These are phyloP conservation scores for Phalacrocorax pelagicus DNA, from an alignment of 2,113 vertebrate species.

Conservation along the genomic window DNA sequence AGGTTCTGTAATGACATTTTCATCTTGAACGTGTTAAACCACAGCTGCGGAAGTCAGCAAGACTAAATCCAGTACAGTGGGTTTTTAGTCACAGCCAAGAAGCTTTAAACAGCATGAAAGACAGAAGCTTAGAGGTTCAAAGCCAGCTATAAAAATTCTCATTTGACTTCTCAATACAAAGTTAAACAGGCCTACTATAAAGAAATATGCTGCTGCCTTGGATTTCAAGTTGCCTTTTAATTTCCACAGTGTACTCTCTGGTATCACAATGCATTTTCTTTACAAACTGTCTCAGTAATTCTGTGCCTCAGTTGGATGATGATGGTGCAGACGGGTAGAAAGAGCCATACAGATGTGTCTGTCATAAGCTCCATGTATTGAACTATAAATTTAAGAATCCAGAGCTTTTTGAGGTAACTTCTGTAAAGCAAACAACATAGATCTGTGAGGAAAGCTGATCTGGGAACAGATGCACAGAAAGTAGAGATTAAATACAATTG, in stretches of 20 bases:
- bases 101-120: constrained; percentile 1
- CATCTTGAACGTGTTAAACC: background rate
- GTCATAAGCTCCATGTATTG: background rate
- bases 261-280: background rate
- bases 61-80: background rate
- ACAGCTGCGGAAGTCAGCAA: background rate
- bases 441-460: background rate
- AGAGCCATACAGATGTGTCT: background rate
- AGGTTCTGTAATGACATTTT: background rate
- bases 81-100: constrained; percentile 2
- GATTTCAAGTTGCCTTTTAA: background rate
- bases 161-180: background rate
- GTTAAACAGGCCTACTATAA: background rate
- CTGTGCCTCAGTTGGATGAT: background rate
- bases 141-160: constrained; percentile 18
- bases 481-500: background rate
- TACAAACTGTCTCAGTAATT: background rate
- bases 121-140: background rate
- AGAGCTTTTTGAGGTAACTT: background rate
- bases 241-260: background rate
- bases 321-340: background rate
- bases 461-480: background rate
- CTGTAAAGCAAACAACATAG: background rate
- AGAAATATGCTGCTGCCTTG: background rate
- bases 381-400: background rate